Base-by-base conservation (phyloP, 2,888 invertebrate species). In the Sarcophaga variegata region DNA sequence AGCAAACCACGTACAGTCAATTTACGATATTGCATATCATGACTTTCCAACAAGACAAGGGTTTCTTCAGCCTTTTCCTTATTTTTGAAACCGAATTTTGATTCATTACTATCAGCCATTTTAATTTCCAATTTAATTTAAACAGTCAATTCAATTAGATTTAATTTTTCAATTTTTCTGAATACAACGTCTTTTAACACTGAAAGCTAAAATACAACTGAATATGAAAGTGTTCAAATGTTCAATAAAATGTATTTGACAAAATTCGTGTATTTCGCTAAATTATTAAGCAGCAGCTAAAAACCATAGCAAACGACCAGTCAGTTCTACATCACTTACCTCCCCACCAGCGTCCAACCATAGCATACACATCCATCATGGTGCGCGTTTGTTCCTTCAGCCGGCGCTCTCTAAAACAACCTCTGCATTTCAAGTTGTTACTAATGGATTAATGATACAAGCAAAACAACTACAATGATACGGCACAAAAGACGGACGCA, bases 41-140 rank as follows among this genome's bases (percentile, higher is more conserved):
- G 96, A 22, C 94, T 94, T 89, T 96, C 95, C 86, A 96, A 90
- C 71, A 95, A 92, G 54, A 94, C 94, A n/a, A 96, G 92, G 0
- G 96, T 96, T 89, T 96, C 96, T 89, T 95, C 93, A 0, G 96
- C 96, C 92, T 96, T 96, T 88, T 95, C 95, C 91, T 95, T 95
- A 92, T 96, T 96, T 92, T 96, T 96, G 94, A 96, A 96, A 0
- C 96, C 96, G 93, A 96, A 96, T 89, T 95, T 95, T 0, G 95
- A 94, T 85, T 95, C 96, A 91, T 91, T 86, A 74, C 86, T 89
- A 83, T 88, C 88, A 78, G 89, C 84, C 89, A 89, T 89, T 72
- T 83, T 47, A 4, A 74, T 54, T 54, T 54, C 4, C 17, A 17
- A 14, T 17, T 49, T 3, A 4, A 49, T 14, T 14, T 12, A 49